Base-by-base conservation (phyloP, 2,113 vertebrate genomes). In the Machaerirhynchus nigripectus region DNA sequence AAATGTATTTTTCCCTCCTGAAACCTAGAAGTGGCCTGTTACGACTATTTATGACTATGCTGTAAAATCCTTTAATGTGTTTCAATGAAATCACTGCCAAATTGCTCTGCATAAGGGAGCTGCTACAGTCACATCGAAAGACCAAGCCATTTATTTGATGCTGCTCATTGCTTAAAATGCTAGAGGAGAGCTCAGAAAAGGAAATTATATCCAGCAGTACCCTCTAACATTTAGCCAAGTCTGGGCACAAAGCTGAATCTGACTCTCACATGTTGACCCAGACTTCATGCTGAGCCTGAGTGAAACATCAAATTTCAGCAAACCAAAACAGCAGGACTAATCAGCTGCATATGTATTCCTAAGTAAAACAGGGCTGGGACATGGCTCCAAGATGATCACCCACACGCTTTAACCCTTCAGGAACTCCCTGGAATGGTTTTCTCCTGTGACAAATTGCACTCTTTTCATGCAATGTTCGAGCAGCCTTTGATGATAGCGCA, bases 41-140 rank as follows among this genome's bases (percentile, higher is more conserved):
- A 90, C 18, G 10, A 49, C 76, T 86, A 23, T 87, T 96, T 94
- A 95, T 77, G n/a, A 90, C 75, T 84, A 39, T 75, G 69, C 64
- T 84, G 83, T 90, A 93, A 97, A 94, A 93, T 89, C 68, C 40
- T 81, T 80, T 84, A 87, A 92, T 86, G 82, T 56, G 19, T 93
- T 89, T 71, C 79, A 86, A 16, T 84, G 87, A 88, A 96, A 94
- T 90, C 73, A 64, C 61, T 75, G 49, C 82, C 64, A 94, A 93
- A 88, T 94, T 88, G 75, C 52, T 93, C 52, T 80, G 82, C 52
- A 8, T 85, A 90, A 78, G 68, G 79, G 52, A 92, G 35, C 39
- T 84, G 60, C 90, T 92, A 35, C 83, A 92, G 60, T 84, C 75
- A 81, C 47, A 86, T 81, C 56, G 49, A 86, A 95, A 88, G 40